Conservation (phyloP, 1,140 invertebrate genomes). For the Aphaenogaster rudis region DNA sequence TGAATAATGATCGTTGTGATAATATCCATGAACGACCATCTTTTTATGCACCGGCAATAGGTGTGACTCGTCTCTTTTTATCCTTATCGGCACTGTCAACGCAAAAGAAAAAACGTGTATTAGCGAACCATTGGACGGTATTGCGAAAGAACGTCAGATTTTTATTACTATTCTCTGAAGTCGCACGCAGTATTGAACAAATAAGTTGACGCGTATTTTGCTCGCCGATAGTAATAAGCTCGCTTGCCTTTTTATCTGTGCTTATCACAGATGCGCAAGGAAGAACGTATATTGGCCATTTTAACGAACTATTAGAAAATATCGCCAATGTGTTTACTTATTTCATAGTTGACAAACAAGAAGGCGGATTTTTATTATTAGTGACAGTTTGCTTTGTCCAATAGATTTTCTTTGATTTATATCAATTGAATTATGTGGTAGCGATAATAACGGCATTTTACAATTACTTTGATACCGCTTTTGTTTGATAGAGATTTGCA, state of each 20-base stretch:
- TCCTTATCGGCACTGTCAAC: constrained; percentile 24
- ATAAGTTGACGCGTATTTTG: constrained; percentile 5
- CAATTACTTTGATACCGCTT: constrained; percentile 8
- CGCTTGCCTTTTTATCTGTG: neutral
- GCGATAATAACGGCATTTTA: constrained; percentile 14
- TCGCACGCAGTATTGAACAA: constrained; percentile 1
- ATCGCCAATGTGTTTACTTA: neutral
- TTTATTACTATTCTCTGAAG: neutral
- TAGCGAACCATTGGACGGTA: neutral
- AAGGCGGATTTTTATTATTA: neutral
- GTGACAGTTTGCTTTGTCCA: neutral
- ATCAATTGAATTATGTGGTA: neutral
- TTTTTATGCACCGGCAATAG: constrained; percentile 12
- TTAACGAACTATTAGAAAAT: neutral
- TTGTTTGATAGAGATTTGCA: neutral
- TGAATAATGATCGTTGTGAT: constrained; percentile 49
- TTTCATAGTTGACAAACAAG: neutral
- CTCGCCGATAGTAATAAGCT: constrained; percentile 15
- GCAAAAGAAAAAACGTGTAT: neutral
- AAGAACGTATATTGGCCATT: neutral
- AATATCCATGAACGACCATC: constrained; percentile 10
- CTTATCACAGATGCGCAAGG: neutral
- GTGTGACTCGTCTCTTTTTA: constrained; percentile 30
- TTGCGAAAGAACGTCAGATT: neutral
- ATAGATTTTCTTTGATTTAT: neutral